These are phyloP conservation scores for Acipenser transmontanus DNA, from an alignment of 2,797 vertebrate genomes.

Conservation along the genomic window DNA sequence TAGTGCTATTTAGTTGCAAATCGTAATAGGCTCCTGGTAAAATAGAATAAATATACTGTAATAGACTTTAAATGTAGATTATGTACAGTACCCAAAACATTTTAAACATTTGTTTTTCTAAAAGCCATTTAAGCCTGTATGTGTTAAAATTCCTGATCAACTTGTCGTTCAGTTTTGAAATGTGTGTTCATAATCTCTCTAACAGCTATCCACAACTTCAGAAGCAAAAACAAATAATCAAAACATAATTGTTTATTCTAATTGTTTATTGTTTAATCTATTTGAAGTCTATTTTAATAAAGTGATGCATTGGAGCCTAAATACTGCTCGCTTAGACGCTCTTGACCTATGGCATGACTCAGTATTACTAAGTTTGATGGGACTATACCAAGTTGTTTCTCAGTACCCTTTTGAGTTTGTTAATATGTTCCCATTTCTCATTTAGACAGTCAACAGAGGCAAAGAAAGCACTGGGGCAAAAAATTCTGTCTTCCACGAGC, in stretches of 20 bases:
- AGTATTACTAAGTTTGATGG: constrained; percentile 57
- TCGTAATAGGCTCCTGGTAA: too few species aligned
- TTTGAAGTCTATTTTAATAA: constrained; percentile 43
- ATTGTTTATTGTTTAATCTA: constrained; percentile 17
- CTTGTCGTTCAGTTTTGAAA: constrained; percentile 10
- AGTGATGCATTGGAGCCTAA: constrained; percentile 35
- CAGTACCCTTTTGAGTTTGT: constrained; percentile 56
- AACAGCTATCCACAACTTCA: constrained; percentile 13
- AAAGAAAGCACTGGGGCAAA: constrained; percentile 77
- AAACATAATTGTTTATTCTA: too few species aligned
- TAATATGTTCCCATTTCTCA: constrained; percentile 81
- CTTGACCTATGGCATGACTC: constrained; percentile 51
- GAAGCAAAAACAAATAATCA: constrained; percentile 21
- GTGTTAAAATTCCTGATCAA: too few species aligned
- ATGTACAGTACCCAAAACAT: too few species aligned
- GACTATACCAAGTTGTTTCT: constrained; percentile 50
- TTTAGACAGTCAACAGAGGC: constrained; percentile 73
- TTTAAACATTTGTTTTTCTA: too few species aligned
- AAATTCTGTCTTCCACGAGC: constrained; percentile 83
- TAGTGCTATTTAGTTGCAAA: too few species aligned
- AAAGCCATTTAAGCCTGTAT: too few species aligned
- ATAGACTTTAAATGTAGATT: too few species aligned
- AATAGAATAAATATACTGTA: too few species aligned
- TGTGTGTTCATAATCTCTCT: constrained; percentile 17
- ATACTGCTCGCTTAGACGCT: constrained; percentile 41